Evolutionary conservation across 2,888 invertebrate genomes (phyloP).

Genomic region (Gortyna flavago): DNA sequence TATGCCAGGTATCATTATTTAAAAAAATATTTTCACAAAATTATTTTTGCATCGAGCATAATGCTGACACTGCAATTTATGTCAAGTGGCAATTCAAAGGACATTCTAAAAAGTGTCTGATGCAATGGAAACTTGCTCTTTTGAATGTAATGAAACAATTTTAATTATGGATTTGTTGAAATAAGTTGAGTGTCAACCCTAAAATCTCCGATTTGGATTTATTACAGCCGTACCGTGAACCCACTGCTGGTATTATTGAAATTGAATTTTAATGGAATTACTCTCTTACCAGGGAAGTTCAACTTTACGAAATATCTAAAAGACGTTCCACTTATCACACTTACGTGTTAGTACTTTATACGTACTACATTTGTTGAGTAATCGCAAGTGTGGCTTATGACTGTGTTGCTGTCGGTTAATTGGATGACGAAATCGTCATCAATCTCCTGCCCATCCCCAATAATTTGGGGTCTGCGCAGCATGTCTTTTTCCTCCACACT

Average conservation of each 20-base stretch:
- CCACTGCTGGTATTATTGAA: slow-evolving; percentile 35
- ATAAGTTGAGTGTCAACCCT: slow-evolving; percentile 35
- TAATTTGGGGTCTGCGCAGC: neutral
- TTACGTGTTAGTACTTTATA: neutral
- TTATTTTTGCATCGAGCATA: neutral
- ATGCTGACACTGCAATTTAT: neutral
- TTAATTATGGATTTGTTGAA: neutral
- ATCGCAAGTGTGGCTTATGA: neutral
- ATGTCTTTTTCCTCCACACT: neutral
- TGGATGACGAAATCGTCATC: neutral
- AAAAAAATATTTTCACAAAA: neutral
- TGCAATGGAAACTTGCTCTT: neutral
- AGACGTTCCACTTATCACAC: neutral
- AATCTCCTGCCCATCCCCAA: neutral
- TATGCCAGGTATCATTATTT: neutral
- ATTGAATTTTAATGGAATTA: slow-evolving; percentile 32
- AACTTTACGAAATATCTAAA: slow-evolving; percentile 21
- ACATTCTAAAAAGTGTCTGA: neutral
- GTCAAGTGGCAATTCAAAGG: neutral
- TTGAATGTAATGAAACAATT: neutral
- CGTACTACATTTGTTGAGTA: neutral
- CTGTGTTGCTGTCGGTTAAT: too few species aligned
- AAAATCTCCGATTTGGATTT: slow-evolving; percentile 39
- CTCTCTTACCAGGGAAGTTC: slow-evolving; percentile 14
- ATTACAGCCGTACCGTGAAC: slow-evolving; percentile 30